Base-by-base conservation (phyloP, 53 echinoderm and acorn worm species). In the Crossaster papposus region DNA sequence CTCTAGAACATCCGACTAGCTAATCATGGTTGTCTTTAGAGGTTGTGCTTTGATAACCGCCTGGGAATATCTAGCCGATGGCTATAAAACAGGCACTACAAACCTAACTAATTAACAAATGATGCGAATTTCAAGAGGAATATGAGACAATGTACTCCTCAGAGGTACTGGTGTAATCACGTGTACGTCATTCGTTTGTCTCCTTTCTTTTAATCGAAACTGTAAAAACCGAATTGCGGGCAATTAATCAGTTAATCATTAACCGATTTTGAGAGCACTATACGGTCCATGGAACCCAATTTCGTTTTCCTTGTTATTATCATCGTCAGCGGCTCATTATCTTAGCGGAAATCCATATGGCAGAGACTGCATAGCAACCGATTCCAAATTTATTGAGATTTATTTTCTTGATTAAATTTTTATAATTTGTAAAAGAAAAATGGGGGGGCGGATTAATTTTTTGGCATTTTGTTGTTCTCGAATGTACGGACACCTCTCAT, bases 241-340 rank as follows among this genome's bases (percentile, higher is more conserved):
- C 10, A 70, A 44, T 37, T 83, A 83, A 51, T 84, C 51, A 20
- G 84, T 84, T 72, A 84, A 84, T 84, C 36, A 51, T 84, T 84
- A 84, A 84, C 84, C 71, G 82, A 82, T 36, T 68, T 28, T 51
- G 36, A 38, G 51, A n/a, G n/a, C n/a, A 72, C 72, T 52, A 84
- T 72, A 84, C 51, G 84, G 72, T 51, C 32, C 11, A 53, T 30
- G 29, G 72, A 22, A 30, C 36, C 20, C 52, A 84, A 38, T 84
- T 84, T 72, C 84, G 30, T 72, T 71, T 84, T 53, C 29, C n/a
- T n/a, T n/a, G n/a, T n/a, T 10, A 23, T 24, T 82, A 34, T 81
- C 5, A 31, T 62, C 62, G 64, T 22, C 28, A 23, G 54, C n/a
- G 44, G 65, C 26, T 82, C 65, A 65, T 68, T 68, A 65, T 68